Evolutionary conservation across 2,797 vertebrate genomes (phyloP).

Genomic region (Vireo griseus): DNA sequence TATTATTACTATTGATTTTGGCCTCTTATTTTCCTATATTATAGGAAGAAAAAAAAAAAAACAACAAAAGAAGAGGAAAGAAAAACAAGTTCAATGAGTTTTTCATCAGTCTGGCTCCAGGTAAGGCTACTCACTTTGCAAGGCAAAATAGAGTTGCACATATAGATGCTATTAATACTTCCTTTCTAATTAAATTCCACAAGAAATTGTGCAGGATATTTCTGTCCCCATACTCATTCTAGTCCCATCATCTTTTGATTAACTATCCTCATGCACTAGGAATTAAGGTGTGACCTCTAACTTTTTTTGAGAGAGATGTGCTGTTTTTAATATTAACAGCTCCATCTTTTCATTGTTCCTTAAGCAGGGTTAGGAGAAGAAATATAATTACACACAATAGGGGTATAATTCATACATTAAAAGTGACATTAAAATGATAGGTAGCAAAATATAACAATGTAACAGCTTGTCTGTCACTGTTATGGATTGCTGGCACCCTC

Average conservation of each 20-base stretch:
- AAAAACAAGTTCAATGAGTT: not conserved
- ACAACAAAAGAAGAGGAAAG: not conserved
- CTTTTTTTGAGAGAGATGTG: constrained; percentile 61
- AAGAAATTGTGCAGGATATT: constrained; percentile 61
- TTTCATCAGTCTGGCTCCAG: not conserved
- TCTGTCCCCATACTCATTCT: constrained; percentile 58
- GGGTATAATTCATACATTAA: constrained; percentile 57
- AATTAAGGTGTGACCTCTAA: constrained; percentile 70
- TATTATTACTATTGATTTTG: not conserved
- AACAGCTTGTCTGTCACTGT: constrained; percentile 35
- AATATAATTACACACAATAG: constrained; percentile 67
- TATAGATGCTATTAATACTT: constrained; percentile 60
- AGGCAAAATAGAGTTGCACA: constrained; percentile 40
- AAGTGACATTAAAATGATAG: constrained; percentile 47
- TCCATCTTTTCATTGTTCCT: constrained; percentile 45
- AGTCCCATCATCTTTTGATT: constrained; percentile 68
- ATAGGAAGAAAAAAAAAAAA: not conserved
- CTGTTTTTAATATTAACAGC: constrained; percentile 61
- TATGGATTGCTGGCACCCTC: constrained; percentile 39
- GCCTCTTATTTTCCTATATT: constrained; percentile 1
- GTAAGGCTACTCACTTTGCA: not conserved
- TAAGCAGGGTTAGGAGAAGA: constrained; percentile 49
- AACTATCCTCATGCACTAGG: constrained; percentile 60
- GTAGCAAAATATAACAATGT: constrained; percentile 49
- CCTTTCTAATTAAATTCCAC: constrained; percentile 71